Evolutionary conservation across 1,140 invertebrate species (phyloP), one percentile per base, ranked within the genome.

Genomic region (Eumaeus atala): DNA sequence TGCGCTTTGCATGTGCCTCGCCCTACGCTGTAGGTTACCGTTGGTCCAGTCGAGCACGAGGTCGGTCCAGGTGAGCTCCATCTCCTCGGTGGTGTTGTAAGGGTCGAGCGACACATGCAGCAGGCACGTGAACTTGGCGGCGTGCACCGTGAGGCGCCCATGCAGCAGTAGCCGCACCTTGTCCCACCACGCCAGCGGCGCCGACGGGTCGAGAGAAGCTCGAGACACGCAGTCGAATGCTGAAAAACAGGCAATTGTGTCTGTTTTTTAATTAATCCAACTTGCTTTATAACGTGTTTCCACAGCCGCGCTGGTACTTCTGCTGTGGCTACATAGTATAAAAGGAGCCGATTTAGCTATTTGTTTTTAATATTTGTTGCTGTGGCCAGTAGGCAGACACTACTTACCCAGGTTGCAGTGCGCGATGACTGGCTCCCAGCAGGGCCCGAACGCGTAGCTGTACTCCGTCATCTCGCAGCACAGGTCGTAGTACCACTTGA

Each of bases 401-500:
- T 14, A 89, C 87, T 91, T 84, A 91, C 95, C 93, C 11, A 98
- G 87, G 79, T 97, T 98, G 67, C 96, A 97, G 73, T 99, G 97
- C 0, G 97, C 95, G 63, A 99, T 94, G 0, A 98, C 95, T 0
- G 98, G 97, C 74, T 99, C 98, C 98, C 98, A 99, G 85, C 97
- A 99, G 0, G 97, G 96, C 0, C 98, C 98, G 85, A 99, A 98
- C 0, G 97, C 96, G 73, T 97, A 95, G 70, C 93, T 93, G 66
- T 93, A 96, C 60, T 93, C 92, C 50, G 95, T 92, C 59, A 97
- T 92, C 70, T 97, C 96, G 89, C 95, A 97, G 77, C 96, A 97
- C n/a, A 99, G 91, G 86, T 99, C 98, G 79, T 99, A 97, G 84
- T 98, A 99, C 87, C 97, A 98, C 80, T 99, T 99, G 0, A 98